These are phyloP conservation scores for Callorhinus ursinus DNA, from an alignment of 2,113 vertebrate species.

Conservation along the genomic window DNA sequence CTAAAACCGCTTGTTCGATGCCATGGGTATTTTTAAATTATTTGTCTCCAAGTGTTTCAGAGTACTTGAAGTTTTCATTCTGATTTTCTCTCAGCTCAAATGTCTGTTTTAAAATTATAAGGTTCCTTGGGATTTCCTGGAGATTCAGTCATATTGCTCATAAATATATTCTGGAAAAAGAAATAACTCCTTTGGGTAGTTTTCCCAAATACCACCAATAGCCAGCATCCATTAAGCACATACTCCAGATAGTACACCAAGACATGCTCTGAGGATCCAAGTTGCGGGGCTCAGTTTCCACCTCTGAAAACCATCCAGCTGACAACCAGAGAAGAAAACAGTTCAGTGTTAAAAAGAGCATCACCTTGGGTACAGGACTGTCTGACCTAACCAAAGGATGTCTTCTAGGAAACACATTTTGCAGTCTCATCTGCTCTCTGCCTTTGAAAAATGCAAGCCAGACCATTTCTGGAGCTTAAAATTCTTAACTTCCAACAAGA, in stretches of 20 bases:
- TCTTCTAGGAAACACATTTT: background rate
- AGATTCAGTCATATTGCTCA: background rate
- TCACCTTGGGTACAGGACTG: background rate
- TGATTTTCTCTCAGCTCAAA: background rate
- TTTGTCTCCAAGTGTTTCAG: background rate
- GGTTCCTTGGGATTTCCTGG: background rate
- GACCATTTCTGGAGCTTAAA: background rate
- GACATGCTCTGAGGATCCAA: background rate
- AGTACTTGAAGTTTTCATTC: conserved; percentile 27
- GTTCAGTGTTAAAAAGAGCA: background rate
- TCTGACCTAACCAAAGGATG: background rate
- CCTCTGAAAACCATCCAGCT: background rate
- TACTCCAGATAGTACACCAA: accelerated
- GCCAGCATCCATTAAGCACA: accelerated
- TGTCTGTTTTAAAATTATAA: background rate
- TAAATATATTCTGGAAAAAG: conserved; percentile 3
- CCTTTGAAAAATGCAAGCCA: background rate
- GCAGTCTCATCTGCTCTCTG: background rate
- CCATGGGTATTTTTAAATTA: background rate
- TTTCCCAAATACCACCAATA: background rate
- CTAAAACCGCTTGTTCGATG: background rate
- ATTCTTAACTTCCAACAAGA: background rate
- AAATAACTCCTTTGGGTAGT: background rate
- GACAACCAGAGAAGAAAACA: background rate
- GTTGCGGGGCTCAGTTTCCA: background rate